Conservation (phyloP, 2,888 invertebrate genomes). For the Lumbricus terrestris region DNA sequence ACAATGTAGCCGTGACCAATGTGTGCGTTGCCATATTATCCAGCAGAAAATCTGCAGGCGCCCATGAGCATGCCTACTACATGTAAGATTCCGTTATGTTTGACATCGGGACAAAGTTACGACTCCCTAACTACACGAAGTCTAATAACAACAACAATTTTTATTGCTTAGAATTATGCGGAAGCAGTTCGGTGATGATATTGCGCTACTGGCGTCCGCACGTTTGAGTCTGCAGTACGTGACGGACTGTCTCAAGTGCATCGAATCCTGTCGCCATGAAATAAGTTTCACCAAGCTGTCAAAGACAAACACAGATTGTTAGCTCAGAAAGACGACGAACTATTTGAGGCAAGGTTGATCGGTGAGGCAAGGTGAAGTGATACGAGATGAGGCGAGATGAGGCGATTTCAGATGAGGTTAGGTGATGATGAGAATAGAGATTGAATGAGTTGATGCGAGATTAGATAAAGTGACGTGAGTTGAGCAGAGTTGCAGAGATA, state of each 20-base stretch:
- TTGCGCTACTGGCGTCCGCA: not conserved
- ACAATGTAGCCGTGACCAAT: no score
- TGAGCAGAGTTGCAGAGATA: no score
- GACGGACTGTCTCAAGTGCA: not conserved
- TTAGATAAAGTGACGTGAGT: no score
- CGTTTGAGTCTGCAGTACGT: not conserved
- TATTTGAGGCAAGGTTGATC: not conserved
- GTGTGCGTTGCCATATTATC: no score
- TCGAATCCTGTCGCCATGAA: slow-evolving; percentile 6
- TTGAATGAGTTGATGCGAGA: no score
- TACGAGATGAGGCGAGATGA: not conserved
- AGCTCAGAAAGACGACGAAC: not conserved
- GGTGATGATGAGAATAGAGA: no score
- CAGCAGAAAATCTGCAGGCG: no score
- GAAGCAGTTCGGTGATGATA: not conserved
- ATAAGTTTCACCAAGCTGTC: not conserved
- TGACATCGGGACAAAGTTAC: no score
- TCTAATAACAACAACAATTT: no score
- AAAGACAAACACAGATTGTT: not conserved
- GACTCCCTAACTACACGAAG: not conserved
- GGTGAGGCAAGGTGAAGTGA: not conserved
- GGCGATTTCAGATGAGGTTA: not conserved
- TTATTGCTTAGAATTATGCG: not conserved
- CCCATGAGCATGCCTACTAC: no score
- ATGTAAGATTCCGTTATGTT: no score